Evolutionary conservation across 2,888 invertebrate species (phyloP), one percentile per base, ranked within the genome.

Genomic region (Baronia brevicornis): DNA sequence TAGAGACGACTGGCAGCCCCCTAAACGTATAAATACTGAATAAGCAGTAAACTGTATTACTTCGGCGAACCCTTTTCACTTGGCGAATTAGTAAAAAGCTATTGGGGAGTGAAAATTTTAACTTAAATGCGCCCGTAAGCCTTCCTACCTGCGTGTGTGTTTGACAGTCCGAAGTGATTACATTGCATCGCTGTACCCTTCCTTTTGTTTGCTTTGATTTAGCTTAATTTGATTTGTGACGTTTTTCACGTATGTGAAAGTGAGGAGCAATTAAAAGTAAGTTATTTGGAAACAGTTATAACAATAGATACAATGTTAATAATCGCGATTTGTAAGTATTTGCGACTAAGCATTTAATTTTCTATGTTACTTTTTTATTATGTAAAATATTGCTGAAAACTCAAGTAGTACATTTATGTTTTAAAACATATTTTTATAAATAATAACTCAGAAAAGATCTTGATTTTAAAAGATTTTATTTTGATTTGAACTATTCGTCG

Each of bases 51-150:
- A 84, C 82, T 82, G 82, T 82, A 82, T 84, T 82, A 79, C 82
- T 82, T 77, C 77, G 64, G 53, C 70, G 78, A 82, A 84, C 84
- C 84, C 84, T 84, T 82, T 84, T 84, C 84, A 84, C 82, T 84
- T 82, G 78, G 82, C 82, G 78, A 82, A 84, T 84, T 84, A 82
- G 82, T 84, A 82, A 82, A 84, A 84, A 84, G 82, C 82, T 71
- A 77, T 71, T 70, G 78, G 82, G 80, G 80, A 79, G 82, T 77
- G 82, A 75, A 80, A 75, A 82, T 84, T 79, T 84, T 82, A 80
- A 82, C 69, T 84, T 79, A 80, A 82, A 80, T 69, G 73, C 72
- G 68, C 65, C 66, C 63, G 74, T 75, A 70, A 74, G 73, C 71
- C 58, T 55, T 46, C 54, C 67, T 52, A 77, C 75, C 73, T 78